Evolutionary conservation across 2,113 vertebrate species (phyloP), one percentile per base, ranked within the genome.

Genomic region (Neolamprologus hecqui): DNA sequence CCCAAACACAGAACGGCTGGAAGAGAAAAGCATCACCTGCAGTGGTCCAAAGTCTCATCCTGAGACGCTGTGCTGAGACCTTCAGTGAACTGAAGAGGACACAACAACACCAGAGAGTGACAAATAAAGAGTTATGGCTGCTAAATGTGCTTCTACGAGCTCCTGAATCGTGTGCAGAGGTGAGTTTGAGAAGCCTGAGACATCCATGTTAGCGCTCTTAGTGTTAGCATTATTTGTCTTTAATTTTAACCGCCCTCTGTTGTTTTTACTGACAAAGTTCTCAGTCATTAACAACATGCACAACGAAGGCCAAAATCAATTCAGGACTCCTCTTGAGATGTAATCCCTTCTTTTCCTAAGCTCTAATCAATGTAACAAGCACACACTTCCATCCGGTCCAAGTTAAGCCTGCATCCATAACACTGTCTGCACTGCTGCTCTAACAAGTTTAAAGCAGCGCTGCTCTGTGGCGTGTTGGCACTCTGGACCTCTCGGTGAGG

Each of bases 311-410:
- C 26, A 65, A 77, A 85, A 90, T 93, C 89, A 40, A 94, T 92
- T 7, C 37, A 83, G 88, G 81, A 91, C 55, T 83, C 82, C 82
- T 87, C 88, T 87, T 17, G 85, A 92, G 82, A 90, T 92, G 87
- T 88, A 90, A 94, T 92, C 92, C 86, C 82, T 87, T 65, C 79
- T 87, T 88, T 88, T 82, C 82, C 83, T 84, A 82, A 92, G 55
- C 85, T 88, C 51, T 80, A 84, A 91, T 93, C 91, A 89, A 94
- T 93, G 81, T 57, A 82, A 88, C 80, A 90, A 87, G 73, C 83
- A 55, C 88, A 83, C 7, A 9, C 45, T 53, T 57, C 51, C 68
- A 47, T 91, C 83, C 15, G 53, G 58, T 57, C 63, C 65, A 54
- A 84, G 19, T 83, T 65, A 79, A 70, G 26, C 81, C 68, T 47